Conservation (phyloP, 2,113 vertebrate genomes). For the Sylvilagus bachmani region DNA sequence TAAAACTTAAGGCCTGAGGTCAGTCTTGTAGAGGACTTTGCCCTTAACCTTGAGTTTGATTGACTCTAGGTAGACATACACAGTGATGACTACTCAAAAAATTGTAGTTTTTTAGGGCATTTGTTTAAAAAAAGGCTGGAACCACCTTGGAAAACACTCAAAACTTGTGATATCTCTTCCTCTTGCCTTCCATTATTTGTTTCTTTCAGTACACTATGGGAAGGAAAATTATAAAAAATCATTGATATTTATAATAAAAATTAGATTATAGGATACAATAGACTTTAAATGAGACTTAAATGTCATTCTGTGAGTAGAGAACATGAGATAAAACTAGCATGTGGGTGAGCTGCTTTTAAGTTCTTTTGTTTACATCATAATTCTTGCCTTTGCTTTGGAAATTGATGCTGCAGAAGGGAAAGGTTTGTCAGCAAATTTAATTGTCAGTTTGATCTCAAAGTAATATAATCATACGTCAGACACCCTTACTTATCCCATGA, state of each 20-base stretch:
- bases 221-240: background rate
- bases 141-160: background rate
- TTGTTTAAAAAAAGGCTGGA: background rate
- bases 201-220: background rate
- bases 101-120: background rate
- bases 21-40: background rate
- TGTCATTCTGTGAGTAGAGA: background rate
- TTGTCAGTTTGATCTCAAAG: background rate
- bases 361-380: background rate
- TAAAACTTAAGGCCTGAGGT: background rate
- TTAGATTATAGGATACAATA: background rate
- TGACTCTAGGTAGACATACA: background rate
- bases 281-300: background rate
- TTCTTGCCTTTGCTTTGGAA: slow-evolving; percentile 2
- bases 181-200: background rate
- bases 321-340: background rate
- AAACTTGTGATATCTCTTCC: background rate
- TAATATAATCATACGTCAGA: background rate
- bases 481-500: background rate
- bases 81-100: background rate
- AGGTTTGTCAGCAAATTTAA: background rate
- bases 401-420: background rate
- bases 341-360: background rate
- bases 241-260: background rate
- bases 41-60: background rate